A percentile compares a stretch with the other conserved stretches of the same genome.
Conservation (phyloP, 2,797 vertebrate species). For the Dendrocincla tyrannina region DNA sequence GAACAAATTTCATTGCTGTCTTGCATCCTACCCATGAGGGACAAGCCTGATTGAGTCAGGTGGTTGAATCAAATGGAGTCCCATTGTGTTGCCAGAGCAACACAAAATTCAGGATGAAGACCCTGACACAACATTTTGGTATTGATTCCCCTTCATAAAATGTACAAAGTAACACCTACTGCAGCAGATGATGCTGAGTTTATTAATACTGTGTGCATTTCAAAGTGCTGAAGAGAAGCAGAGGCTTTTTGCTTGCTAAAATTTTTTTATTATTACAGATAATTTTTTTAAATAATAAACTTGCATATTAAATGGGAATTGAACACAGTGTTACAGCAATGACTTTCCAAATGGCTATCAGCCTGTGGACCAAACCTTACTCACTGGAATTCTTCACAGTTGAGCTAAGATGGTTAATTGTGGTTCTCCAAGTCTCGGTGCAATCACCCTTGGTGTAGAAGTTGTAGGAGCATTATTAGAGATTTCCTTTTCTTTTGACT, state of each 20-base stretch:
- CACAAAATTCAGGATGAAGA: background rate
- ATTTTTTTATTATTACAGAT: background rate
- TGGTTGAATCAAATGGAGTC: background rate
- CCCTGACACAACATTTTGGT: background rate
- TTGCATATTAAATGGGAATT: background rate
- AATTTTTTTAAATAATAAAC: background rate
- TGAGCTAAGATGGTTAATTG: background rate
- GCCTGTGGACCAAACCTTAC: background rate
- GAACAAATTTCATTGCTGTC: background rate
- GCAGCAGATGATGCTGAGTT: background rate
- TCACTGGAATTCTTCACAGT: background rate
- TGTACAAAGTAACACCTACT: background rate
- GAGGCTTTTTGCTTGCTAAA: background rate
- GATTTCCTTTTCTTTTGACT: background rate
- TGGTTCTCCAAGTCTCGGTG: background rate
- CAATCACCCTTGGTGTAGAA: background rate
- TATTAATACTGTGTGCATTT: background rate
- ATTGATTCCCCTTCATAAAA: background rate
- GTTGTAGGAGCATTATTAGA: background rate
- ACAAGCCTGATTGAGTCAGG: background rate
- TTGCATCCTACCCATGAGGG: background rate
- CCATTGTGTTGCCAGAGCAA: constrained; percentile 7
- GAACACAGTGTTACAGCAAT: background rate
- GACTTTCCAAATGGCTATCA: background rate
- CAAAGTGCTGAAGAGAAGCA: background rate